phyloP scores from a whole-genome alignment of 2,888 invertebrate species.

The Epirrita christyi region DNA sequence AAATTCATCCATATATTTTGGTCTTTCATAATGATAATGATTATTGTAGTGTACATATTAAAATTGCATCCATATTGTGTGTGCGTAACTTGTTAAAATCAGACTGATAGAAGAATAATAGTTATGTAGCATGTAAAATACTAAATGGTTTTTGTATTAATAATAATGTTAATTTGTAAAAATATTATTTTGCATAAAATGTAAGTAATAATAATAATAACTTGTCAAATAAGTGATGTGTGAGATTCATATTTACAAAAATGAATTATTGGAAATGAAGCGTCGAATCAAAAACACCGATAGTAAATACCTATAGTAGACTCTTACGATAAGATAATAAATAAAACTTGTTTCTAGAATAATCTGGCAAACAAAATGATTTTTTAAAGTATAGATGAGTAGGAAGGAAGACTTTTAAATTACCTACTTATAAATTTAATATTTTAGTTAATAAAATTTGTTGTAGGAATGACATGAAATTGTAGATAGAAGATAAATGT shows the following conservation, averaged over 20 bases:
- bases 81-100: conserved; percentile 63
- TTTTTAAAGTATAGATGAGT: conserved; percentile 29
- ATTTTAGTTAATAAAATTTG: conserved; percentile 39
- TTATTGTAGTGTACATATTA: conserved; percentile 5
- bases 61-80: conserved; percentile 11
- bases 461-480: conserved; percentile 50
- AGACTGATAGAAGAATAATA: conserved; percentile 68
- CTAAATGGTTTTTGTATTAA: conserved; percentile 16
- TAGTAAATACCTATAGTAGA: neutral
- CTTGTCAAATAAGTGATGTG: conserved; percentile 6
- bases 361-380: neutral
- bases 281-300: neutral
- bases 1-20: too few relatives aligned
- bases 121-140: conserved; percentile 23
- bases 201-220: too few relatives aligned
- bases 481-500: conserved; percentile 25
- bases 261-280: too few relatives aligned
- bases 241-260: neutral
- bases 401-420: conserved; percentile 52
- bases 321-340: neutral
- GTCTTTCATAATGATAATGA: too few relatives aligned
- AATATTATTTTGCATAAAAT: conserved; percentile 13
- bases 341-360: conserved; percentile 5
- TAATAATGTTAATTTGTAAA: conserved; percentile 19
- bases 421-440: conserved; percentile 38